phyloP scores from a whole-genome alignment of 2,888 invertebrate genomes.

The Pollenia labialis region DNA sequence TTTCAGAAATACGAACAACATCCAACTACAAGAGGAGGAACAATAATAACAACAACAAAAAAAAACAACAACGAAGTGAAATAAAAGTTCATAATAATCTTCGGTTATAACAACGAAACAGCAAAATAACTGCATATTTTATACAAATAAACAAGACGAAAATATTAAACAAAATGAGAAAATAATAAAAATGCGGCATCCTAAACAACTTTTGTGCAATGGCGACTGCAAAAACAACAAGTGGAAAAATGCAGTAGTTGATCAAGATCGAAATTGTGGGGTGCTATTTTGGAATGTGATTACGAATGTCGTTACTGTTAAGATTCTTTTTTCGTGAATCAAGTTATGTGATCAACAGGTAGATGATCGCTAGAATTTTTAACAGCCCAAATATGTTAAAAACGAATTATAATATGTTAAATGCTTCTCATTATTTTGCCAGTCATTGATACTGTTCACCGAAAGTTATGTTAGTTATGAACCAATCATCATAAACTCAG shows the following conservation, averaged over 20 bases:
- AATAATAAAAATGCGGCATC: conserved; percentile 5
- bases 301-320: no score
- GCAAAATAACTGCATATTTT: conserved; percentile 55
- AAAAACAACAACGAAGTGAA: conserved; percentile 21
- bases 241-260: background rate
- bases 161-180: conserved; percentile 44
- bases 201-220: conserved; percentile 5
- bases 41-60: conserved; percentile 27
- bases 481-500: no score
- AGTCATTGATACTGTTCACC: no score
- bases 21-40: conserved; percentile 31
- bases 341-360: no score
- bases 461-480: no score
- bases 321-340: no score
- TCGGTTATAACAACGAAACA: conserved; percentile 29
- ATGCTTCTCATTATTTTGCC: no score
- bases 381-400: no score
- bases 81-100: conserved; percentile 32
- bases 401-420: no score
- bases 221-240: conserved; percentile 30
- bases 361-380: no score
- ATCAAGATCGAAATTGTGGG: background rate
- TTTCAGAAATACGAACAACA: conserved; percentile 30
- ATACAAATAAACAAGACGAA: conserved; percentile 61
- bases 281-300: background rate